phyloP scores from a whole-genome alignment of 2,797 vertebrate species.

The Mus caroli region DNA sequence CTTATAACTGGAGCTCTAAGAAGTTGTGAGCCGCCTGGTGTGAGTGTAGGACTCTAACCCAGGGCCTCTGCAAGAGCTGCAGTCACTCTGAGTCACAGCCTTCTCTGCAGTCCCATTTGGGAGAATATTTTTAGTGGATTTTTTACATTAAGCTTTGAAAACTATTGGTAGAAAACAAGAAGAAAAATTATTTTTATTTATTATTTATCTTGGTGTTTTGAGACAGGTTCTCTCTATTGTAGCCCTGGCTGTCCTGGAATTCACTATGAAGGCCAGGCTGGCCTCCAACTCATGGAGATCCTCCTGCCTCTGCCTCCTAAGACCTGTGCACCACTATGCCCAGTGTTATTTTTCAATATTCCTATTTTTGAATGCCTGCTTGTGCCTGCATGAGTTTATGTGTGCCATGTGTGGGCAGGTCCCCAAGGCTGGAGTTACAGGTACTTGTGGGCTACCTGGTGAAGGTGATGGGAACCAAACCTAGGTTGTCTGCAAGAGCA shows the following conservation, averaged over 20 bases:
- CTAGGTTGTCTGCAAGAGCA: not conserved
- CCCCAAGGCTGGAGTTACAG: not conserved
- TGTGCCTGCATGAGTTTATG: not conserved
- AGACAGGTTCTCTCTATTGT: not conserved
- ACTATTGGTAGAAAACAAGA: not conserved
- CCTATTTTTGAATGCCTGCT: not conserved
- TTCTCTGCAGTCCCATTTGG: not conserved
- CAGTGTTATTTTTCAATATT: not conserved
- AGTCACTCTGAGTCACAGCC: not conserved
- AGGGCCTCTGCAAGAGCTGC: not conserved
- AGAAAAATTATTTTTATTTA: not conserved
- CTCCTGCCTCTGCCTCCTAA: not conserved
- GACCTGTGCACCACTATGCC: too few species aligned
- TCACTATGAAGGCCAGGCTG: not conserved
- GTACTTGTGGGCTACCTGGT: not conserved
- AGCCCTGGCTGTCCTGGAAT: too few species aligned
- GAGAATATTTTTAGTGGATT: not conserved
- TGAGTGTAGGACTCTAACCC: not conserved
- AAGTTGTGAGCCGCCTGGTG: not conserved
- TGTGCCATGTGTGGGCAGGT: not conserved
- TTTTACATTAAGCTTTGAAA: conserved; percentile 16
- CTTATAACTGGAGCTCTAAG: not conserved
- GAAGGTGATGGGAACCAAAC: not conserved
- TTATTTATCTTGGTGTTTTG: not conserved
- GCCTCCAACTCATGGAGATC: not conserved